Evolutionary conservation across 2,113 vertebrate genomes (phyloP).

Genomic region (Pedionomus torquatus): DNA sequence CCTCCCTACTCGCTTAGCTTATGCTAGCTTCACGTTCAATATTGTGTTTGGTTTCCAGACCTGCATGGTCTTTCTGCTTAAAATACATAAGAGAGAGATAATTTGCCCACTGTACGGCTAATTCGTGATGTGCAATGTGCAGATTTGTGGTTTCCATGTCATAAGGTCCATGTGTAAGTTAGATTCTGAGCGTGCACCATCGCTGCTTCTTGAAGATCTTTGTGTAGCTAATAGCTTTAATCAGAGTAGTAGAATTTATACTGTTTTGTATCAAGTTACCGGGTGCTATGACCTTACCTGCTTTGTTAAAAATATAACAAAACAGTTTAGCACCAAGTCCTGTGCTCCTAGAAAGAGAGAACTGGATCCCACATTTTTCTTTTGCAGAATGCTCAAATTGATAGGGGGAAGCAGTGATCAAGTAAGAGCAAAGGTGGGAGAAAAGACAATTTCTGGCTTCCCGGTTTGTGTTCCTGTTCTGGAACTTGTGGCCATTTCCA

Average conservation of each 20-base stretch:
- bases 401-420: background rate
- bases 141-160: background rate
- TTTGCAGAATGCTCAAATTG: background rate
- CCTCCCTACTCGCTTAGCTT: background rate
- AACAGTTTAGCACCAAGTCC: background rate
- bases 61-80: background rate
- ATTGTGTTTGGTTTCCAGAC: background rate
- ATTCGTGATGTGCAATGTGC: background rate
- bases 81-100: background rate
- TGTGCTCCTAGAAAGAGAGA: background rate
- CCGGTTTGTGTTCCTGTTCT: background rate
- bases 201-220: background rate
- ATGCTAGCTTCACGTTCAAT: fast-evolving
- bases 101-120: background rate
- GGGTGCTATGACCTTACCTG: background rate
- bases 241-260: background rate
- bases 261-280: background rate
- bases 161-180: background rate
- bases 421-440: background rate
- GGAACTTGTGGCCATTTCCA: background rate
- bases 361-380: background rate
- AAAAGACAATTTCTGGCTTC: background rate
- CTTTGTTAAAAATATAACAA: background rate
- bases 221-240: background rate
- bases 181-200: background rate